Base-by-base conservation (phyloP, 2,888 invertebrate genomes). In the Neoaliturus tenellus region DNA sequence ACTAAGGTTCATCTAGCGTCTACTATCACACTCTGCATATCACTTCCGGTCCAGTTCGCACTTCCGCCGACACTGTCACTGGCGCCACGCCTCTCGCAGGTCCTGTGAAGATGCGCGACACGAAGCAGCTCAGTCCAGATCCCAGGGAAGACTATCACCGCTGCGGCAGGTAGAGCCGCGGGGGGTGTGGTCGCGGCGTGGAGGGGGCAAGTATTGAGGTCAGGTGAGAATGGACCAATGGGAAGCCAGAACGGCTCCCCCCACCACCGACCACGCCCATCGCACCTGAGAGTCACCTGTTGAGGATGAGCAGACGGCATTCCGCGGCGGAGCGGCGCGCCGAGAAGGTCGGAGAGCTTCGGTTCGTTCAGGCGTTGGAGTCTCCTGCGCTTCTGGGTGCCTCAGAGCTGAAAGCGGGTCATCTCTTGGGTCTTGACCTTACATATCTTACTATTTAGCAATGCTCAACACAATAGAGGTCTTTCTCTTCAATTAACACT, bases 151-250 rank as follows among this genome's bases (percentile, higher is more conserved):
- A 81, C 81, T 81, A 81, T 58, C 58, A 28, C 31, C 20, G 33
- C 31, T 25, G 67, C 62, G 39, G 41, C 71, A 44, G 69, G 71
- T 48, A 67, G 20, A 81, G 25, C 20, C 23, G 81, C 55, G 67
- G 69, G 81, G 81, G 31, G 81, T 48, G 81, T 58, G 58, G 81
- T 17, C 20, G 14, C 20, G 31, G 0, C 0, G 71, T 14, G 33
- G 81, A 48, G 67, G 81, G 67, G 81, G 69, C 69, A 23, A 33
- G 17, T 67, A 81, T 81, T 81, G 81, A 81, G 81, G 81, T 81
- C 81, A 81, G 81, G 81, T 81, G 48, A 41, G 67, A 48, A 31
- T 14, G 10, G 33, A 31, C 81, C 81, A 81, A 81, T 81, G 25
- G 48, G 44, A 48, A 1, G n/a, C 31, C 28, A 2, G 41, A 14